Evolutionary conservation across 2,797 vertebrate genomes (phyloP), one percentile per base, ranked within the genome.

Genomic region (Fistularia tabacaria): DNA sequence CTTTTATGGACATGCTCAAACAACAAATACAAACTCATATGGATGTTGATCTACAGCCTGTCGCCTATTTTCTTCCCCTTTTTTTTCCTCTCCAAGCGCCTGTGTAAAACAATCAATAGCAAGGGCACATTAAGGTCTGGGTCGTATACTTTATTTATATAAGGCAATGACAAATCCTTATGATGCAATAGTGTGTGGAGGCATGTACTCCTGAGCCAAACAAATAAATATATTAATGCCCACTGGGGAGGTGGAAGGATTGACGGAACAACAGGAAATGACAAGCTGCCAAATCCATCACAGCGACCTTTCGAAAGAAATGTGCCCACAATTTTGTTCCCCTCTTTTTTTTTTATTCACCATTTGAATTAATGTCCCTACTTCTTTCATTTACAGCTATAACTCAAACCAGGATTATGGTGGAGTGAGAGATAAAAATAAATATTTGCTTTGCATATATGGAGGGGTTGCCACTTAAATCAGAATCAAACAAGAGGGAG

Each of bases 121-220:
- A 83, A 87, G 85, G 84, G 82, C 84, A 83, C 86, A 85, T 89
- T 88, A 87, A 83, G 84, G 86, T 85, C 79, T 60, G 68, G 83
- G 80, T 82, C 77, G 79, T 87, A 84, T 80, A 85, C 85, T 85
- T 87, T 85, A 87, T 89, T 88, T 88, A 85, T 88, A 87, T 85
- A 80, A 86, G 84, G 75, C 85, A 83, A 82, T 87, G 85, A 88
- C 84, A 88, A 88, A 87, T 86, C 71, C 81, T 79, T 82, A 82
- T 86, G 88, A 87, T 87, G 84, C 83, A 88, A 82, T 83, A 83
- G 59, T 73, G 78, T 86, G 75, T 66, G 67, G 82, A 80, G 69
- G 77, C 73, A 43, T 72, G 70, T 76, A 75, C 74, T 79, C 70
- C 62, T 0, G 71, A 57, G 66, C 76, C 85, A 84, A 79, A 82